Conservation (phyloP, 2,888 invertebrate species). For the Shargacucullia verbasci region DNA sequence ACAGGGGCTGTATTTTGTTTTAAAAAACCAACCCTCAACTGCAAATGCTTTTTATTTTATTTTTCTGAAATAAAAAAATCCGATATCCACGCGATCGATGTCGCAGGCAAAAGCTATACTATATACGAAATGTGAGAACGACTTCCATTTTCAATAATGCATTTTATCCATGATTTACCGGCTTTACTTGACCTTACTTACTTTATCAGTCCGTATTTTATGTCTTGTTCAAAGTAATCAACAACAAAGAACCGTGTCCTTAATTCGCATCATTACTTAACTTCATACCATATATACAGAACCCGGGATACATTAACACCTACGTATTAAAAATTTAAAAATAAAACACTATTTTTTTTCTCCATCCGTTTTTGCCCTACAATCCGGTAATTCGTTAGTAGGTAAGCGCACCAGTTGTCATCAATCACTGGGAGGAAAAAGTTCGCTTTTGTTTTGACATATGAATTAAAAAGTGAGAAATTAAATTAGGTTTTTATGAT, state of each 20-base stretch:
- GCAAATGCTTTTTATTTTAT: no score
- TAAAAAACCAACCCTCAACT: no score
- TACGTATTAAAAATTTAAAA: constrained; percentile 25
- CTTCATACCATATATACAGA: constrained; percentile 49
- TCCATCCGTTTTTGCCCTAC: constrained; percentile 53
- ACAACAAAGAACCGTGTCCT: constrained; percentile 25
- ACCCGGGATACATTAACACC: constrained; percentile 50
- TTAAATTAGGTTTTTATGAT: constrained; percentile 45
- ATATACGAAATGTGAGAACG: no score
- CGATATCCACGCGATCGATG: no score
- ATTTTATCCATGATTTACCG: constrained; percentile 36
- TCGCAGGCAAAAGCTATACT: no score
- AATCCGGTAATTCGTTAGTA: constrained; percentile 62
- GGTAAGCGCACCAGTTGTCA: constrained; percentile 54
- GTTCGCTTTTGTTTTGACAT: constrained; percentile 53
- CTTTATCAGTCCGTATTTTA: constrained; percentile 51
- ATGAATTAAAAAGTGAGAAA: constrained; percentile 55
- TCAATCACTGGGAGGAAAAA: constrained; percentile 62
- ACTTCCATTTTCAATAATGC: constrained; percentile 39
- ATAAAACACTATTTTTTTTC: constrained; percentile 46
- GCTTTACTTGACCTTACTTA: constrained; percentile 32
- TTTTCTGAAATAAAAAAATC: no score
- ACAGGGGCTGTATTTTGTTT: no score
- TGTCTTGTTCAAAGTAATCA: constrained; percentile 47
- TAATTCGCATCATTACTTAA: constrained; percentile 46